A percentile compares a stretch with the other conserved stretches of the same genome.
Evolutionary conservation across 2,797 vertebrate species (phyloP).

Genomic region (Anisognathus igniventris): DNA sequence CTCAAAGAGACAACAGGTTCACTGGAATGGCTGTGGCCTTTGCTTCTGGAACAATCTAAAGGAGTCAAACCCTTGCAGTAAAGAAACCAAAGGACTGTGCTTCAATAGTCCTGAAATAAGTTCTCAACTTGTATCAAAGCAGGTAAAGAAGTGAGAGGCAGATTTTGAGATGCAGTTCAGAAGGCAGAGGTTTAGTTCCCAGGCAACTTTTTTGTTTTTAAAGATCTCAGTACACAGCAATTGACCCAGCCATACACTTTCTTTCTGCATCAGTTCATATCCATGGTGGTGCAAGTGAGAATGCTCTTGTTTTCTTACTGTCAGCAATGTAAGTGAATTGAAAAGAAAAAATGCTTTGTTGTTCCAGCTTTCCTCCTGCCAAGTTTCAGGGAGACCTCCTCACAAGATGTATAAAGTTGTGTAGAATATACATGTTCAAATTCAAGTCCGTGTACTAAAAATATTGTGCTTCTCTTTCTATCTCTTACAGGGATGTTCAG

Average conservation of each 20-base stretch:
- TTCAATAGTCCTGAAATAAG: not conserved
- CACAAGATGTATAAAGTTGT: not conserved
- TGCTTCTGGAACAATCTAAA: not conserved
- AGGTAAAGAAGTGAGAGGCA: not conserved
- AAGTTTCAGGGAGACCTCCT: not conserved
- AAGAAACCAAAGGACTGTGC: not conserved
- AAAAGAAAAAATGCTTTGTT: not conserved
- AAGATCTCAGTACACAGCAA: not conserved
- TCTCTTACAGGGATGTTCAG: not conserved
- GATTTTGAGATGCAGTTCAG: not conserved
- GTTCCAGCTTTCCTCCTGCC: not conserved
- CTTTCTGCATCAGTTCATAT: not conserved
- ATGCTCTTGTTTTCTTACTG: not conserved
- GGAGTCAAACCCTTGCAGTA: not conserved
- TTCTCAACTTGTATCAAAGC: not conserved
- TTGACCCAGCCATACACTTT: not conserved
- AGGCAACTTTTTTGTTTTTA: not conserved
- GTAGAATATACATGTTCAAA: not conserved
- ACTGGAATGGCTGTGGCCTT: not conserved
- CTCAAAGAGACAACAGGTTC: not conserved
- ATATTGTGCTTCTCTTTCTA: not conserved
- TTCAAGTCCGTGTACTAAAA: not conserved
- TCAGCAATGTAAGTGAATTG: not conserved
- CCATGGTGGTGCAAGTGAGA: not conserved
- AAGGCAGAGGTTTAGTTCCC: not conserved